Base-by-base conservation (phyloP, 2,888 invertebrate genomes). In the Troides aeacus region DNA sequence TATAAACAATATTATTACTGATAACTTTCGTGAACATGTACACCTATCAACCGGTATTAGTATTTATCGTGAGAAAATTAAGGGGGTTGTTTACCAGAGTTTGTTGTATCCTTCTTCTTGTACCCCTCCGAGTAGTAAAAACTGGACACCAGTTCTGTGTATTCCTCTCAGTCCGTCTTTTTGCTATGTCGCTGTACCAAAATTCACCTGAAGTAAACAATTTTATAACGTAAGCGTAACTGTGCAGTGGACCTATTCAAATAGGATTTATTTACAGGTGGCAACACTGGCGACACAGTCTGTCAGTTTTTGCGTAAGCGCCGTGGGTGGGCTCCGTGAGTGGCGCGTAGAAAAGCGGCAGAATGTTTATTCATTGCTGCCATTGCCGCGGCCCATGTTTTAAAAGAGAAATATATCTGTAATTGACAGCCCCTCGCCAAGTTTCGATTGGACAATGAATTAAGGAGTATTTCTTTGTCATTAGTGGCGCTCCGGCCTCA, bases 241-340 rank as follows among this genome's bases (percentile, higher is more conserved):
- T 65, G 42, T 65, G 62, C 62, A 59, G 68, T 53, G 66, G 69
- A 24, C 69, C 70, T 70, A 66, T 70, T 66, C 70, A 70, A 70
- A 70, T 66, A 70, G 63, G 66, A 66, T 70, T 70, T 70, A 69
- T 69, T 53, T 70, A 63, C 70, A 70, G 70, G 70, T 70, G 70
- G 66, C 70, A 62, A 70, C 62, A 63, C 70, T 53, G 59, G 69
- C 69, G 63, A 66, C 70, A 65, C 69, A 61, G 69, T 70, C 62
- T 66, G 69, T 62, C 66, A 70, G 69, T 70, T 70, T 70, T 70
- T 70, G 70, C 70, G 70, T 66, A 62, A 62, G 66, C 70, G 66
- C 70, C 62, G 66, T 70, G 70, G 70, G 66, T 70, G 70, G 70
- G 59, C 68, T 36, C 59, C 21, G 60, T 57, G 68, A 30, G 36